Evolutionary conservation across 2,113 vertebrate species (phyloP), one percentile per base, ranked within the genome.

Genomic region (Gavialis gangeticus): DNA sequence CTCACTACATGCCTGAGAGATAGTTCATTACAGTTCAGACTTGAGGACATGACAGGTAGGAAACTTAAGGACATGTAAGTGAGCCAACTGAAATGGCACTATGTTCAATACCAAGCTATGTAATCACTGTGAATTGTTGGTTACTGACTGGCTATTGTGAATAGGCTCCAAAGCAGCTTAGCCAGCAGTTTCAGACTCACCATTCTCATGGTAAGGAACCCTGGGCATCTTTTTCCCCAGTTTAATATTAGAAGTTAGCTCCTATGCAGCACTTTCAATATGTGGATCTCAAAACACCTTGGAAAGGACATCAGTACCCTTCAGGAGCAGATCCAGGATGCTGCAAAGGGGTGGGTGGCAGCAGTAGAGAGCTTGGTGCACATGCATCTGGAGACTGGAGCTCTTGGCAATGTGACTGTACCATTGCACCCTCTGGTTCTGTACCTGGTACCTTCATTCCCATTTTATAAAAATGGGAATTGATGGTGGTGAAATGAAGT

Each of bases 111-210:
- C 1, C 1, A 54, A 73, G 59, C 24, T 67, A 46, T 75, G 75
- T 8, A 19, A 86, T 19, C 82, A 67, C 91, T 54, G 17, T 63
- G 67, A 83, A 85, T 81, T 73, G 67, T 59, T 0, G 1, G 9
- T 58, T 59, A 14, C 0, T 0, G 2, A 5, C 28, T 57, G 0
- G 0, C n/a, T 18, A 37, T 15, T 66, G 62, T 54, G 60, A 15
- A 81, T 69, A 30, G 24, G 1, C 58, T 82, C 34, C 66, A 54
- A 58, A 93, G 75, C 77, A 66, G n/a, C 21, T 82, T 84, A 58
- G 0, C 5, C 3, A 88, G 75, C 18, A 89, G 73, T 27, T 89
- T 87, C 79, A 60, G 84, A 66, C 76, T 86, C 78, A 79, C 0
- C 24, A 88, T 30, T 28, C 27, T 78, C 79, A 12, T 55, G 0